These are phyloP conservation scores for Myotis yumanensis DNA, from an alignment of 2,113 vertebrate genomes.

Conservation along the genomic window DNA sequence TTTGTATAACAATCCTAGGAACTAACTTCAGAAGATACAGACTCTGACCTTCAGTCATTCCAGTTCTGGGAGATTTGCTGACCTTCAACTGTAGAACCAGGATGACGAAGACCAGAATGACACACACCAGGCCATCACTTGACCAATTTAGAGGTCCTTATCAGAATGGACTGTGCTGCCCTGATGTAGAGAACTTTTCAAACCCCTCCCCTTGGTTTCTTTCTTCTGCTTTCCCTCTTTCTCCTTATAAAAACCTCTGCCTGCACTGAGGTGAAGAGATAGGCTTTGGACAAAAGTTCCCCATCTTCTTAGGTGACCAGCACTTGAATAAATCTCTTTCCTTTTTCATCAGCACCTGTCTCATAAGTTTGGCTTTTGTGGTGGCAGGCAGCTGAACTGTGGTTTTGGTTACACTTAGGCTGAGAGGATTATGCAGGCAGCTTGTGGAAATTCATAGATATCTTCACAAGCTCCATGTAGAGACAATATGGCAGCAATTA, in stretches of 20 bases:
- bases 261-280: not conserved
- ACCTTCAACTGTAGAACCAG: not conserved
- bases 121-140: not conserved
- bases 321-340: not conserved
- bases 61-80: no score
- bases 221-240: not conserved
- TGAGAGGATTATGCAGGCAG: not conserved
- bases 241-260: not conserved
- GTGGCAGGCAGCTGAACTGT: not conserved
- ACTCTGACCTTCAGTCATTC: not conserved
- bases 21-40: not conserved
- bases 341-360: not conserved
- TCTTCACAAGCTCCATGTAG: not conserved
- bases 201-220: not conserved
- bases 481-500: not conserved
- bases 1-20: not conserved
- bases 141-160: not conserved
- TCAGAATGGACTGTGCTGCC: not conserved
- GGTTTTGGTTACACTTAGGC: not conserved
- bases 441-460: not conserved
- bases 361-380: not conserved
- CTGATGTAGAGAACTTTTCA: not conserved
- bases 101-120: not conserved
- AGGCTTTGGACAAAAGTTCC: not conserved
- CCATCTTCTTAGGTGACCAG: not conserved